phyloP scores from a whole-genome alignment of 2,888 invertebrate genomes.

The Campaea margaritaria region DNA sequence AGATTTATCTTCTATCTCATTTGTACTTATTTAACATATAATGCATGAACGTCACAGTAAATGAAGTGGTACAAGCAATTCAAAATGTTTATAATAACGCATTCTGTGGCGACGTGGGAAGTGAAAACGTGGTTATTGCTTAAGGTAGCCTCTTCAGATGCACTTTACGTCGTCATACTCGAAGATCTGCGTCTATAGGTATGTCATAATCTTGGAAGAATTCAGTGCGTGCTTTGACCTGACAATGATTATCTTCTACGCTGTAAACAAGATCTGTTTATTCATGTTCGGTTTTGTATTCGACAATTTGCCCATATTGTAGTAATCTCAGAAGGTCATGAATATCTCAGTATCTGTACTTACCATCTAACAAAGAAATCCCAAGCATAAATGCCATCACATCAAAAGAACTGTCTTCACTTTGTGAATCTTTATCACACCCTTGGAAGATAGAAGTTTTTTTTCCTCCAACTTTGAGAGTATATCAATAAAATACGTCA shows the following conservation, averaged over 20 bases:
- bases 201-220: slow-evolving; percentile 16
- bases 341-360: too few species aligned
- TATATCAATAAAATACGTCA: slow-evolving; percentile 59
- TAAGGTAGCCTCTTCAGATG: slow-evolving; percentile 41
- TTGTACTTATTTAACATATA: neutral
- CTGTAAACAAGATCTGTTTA: too few species aligned
- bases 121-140: slow-evolving; percentile 43
- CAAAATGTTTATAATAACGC: slow-evolving; percentile 52
- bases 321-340: too few species aligned
- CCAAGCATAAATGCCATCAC: neutral
- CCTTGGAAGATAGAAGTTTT: neutral
- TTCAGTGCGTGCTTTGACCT: neutral
- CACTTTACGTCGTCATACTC: slow-evolving; percentile 28
- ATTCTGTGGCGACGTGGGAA: slow-evolving; percentile 49
- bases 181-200: slow-evolving; percentile 13
- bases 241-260: neutral
- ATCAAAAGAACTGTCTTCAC: neutral
- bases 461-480: slow-evolving; percentile 6
- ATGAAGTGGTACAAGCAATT: slow-evolving; percentile 15
- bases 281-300: too few species aligned
- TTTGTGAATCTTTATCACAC: neutral
- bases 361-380: neutral
- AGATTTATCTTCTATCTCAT: neutral
- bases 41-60: neutral
- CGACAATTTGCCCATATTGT: too few species aligned